phyloP scores from a whole-genome alignment of 2,888 invertebrate species.

The Sepiola atlantica region DNA sequence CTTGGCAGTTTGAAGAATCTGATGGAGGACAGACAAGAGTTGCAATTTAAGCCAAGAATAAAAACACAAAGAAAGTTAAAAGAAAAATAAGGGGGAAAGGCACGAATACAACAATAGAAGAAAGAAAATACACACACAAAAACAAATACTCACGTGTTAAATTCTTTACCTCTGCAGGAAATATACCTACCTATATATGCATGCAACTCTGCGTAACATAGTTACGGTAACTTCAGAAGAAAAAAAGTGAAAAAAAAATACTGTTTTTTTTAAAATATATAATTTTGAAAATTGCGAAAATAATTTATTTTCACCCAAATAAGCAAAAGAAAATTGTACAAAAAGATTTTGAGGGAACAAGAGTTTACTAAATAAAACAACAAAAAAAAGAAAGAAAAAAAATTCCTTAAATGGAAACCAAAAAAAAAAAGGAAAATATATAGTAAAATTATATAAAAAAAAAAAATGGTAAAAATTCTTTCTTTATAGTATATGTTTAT shows the following conservation, averaged over 20 bases:
- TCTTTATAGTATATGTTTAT: background rate
- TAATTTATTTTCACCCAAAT: background rate
- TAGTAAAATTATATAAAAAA: background rate
- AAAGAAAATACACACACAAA: background rate
- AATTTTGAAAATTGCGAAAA: background rate
- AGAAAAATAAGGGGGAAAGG: background rate
- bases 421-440: too few relatives aligned
- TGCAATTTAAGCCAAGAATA: background rate
- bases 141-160: background rate
- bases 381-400: background rate
- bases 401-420: background rate
- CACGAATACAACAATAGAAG: background rate
- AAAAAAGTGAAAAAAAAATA: background rate
- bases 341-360: background rate
- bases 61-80: background rate
- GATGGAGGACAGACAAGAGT: background rate
- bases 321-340: background rate
- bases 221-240: background rate
- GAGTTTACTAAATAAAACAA: background rate
- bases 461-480: background rate
- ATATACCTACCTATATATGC: background rate
- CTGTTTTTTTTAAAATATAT: background rate
- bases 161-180: constrained; percentile 16
- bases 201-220: background rate
- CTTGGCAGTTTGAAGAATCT: background rate